Evolutionary conservation across 2,888 invertebrate species (phyloP), one percentile per base, ranked within the genome.

Genomic region (Troides oblongomaculatus): DNA sequence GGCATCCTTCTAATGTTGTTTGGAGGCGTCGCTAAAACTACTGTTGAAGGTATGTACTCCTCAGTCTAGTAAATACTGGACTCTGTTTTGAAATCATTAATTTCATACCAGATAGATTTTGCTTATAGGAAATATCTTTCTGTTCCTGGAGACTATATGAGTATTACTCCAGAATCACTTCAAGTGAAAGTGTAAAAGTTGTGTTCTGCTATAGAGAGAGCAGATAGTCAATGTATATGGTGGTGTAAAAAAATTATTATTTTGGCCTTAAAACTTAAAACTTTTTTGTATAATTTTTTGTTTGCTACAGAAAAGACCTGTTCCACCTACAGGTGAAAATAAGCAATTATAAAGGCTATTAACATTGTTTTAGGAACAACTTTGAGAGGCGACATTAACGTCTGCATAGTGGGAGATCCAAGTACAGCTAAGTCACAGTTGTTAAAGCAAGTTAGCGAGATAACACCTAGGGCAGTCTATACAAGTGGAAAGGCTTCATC

Each of bases 351-450:
- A 50, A 17, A 12, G 17, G 14, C 50, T 2, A 18, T 50, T 50
- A 46, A 50, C 21, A 46, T 23, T 18, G 58, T 36, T 36, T n/a
- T 75, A 94, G 95, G 96, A 61, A 99, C 99, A 0, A 96, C 97
- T 0, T 94, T 99, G 2, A 94, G 99, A 78, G 99, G 99, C 10
- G 99, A 99, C 81, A 95, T 99, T 67, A 99, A 99, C 86, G 97
- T 99, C 72, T 99, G 99, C 82, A 96, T 99, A 74, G 99, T 99
- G 1, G 99, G 99, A 4, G 99, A 99, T 92, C 99, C 99, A 0
- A 98, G 98, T 84, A 99, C 99, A 0, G 99, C 99, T 39, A 99
- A 99, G 87, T 99, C 99, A 0, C 99, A 99, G 85, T 94, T 99
- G 75, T 93, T 99, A 60, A 99, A 99, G 90, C 98, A 97, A 93